These are phyloP conservation scores for Temnothorax curvispinosus DNA, from an alignment of 1,140 invertebrate species.

Conservation along the genomic window DNA sequence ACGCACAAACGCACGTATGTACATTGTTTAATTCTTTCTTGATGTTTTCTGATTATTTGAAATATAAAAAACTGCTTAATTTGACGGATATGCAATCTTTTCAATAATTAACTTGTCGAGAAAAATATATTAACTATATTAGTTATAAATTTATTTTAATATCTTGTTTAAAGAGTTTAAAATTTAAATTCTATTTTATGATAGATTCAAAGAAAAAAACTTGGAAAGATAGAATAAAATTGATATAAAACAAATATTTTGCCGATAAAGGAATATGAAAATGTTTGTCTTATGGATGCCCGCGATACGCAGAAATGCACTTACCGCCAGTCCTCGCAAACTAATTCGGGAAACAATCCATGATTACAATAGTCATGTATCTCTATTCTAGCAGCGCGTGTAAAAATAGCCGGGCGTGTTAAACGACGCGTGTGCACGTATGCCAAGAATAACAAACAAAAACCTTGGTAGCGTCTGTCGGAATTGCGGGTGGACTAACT, in stretches of 20 bases:
- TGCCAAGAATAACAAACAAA: slow-evolving; percentile 54
- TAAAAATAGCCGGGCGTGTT: slow-evolving; percentile 37
- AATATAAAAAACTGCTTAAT: no score
- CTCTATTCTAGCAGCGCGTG: slow-evolving; percentile 20
- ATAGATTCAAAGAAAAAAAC: neutral
- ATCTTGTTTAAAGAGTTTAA: neutral
- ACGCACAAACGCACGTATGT: neutral
- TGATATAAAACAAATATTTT: neutral
- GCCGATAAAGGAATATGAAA: neutral
- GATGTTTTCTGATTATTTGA: neutral
- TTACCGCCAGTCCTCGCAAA: slow-evolving; percentile 48
- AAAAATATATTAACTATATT: neutral
- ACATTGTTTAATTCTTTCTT: slow-evolving; percentile 30
- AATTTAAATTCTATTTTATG: neutral
- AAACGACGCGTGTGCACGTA: neutral
- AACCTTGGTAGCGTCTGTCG: neutral
- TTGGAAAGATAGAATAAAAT: neutral
- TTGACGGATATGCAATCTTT: neutral
- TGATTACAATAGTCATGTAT: slow-evolving; percentile 44
- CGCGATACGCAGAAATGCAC: slow-evolving; percentile 15
- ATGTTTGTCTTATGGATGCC: neutral
- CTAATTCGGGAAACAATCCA: slow-evolving; percentile 52
- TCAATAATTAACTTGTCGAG: neutral
- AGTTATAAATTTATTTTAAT: neutral
- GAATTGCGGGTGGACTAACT: slow-evolving; percentile 28